Evolutionary conservation across 2,888 invertebrate species (phyloP).

Genomic region (Thymelicus lineola): DNA sequence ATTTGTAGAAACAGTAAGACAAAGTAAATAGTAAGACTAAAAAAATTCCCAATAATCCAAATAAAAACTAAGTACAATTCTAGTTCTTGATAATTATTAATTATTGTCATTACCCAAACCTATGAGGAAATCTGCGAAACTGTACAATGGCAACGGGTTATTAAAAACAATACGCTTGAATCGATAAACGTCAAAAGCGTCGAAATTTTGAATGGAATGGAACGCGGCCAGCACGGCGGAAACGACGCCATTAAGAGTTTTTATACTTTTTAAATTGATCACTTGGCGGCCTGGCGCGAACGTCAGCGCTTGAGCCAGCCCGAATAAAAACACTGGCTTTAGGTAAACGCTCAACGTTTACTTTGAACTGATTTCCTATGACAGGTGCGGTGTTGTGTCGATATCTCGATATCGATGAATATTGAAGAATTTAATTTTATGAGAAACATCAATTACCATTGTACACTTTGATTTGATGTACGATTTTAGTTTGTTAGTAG

Average conservation of each 20-base stretch:
- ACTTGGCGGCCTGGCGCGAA: conserved; percentile 54
- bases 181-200: conserved; percentile 45
- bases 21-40: too few relatives aligned
- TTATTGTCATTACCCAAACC: not conserved
- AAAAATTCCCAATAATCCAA: too few relatives aligned
- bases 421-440: not conserved
- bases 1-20: too few relatives aligned
- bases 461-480: too few relatives aligned
- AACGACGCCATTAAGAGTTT: conserved; percentile 55
- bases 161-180: conserved; percentile 22
- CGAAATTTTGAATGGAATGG: conserved; percentile 47
- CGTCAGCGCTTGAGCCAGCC: conserved; percentile 60
- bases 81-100: not conserved
- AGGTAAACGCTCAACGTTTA: conserved; percentile 63
- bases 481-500: too few relatives aligned
- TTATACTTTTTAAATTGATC: conserved; percentile 66
- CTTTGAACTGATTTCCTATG: conserved; percentile 62
- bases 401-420: conserved; percentile 50
- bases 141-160: conserved; percentile 10
- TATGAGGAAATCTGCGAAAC: not conserved
- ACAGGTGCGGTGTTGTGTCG: conserved; percentile 48
- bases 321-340: conserved; percentile 69
- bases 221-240: conserved; percentile 51
- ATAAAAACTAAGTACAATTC: too few relatives aligned
- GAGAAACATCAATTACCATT: too few relatives aligned